Evolutionary conservation across 1,140 invertebrate species (phyloP), one percentile per base, ranked within the genome.

Genomic region (Proctacanthus coquilletti): DNA sequence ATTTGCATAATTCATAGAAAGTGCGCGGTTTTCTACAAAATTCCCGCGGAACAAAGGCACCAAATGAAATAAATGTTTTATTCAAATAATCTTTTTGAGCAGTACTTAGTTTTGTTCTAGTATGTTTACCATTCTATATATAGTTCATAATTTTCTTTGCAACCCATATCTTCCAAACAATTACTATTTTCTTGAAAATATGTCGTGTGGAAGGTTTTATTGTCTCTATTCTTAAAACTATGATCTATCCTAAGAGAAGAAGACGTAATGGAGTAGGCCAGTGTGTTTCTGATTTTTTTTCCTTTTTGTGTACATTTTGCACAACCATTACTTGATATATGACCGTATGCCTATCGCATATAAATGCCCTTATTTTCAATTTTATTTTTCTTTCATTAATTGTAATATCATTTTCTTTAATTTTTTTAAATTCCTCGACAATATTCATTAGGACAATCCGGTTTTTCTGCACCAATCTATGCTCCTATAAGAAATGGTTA

Each of bases 391-490:
- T 38, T n/a, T 21, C 5, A 3, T 8, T 21, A 17, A 13, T 21
- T 13, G 11, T n/a, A 14, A 27, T 38, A 13, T 18, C 20, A 21
- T 4, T 18, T 15, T 17, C 20, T 20, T 38, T 25, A 11, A 38
- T 15, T 17, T 17, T 10, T 17, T 21, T 38, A 13, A 27, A 29
- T 11, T 38, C 36, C 9, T 27, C 20, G 15, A 38, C 21, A 5
- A 15, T 27, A 38, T 29, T 19, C 15, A 17, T 29, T n/a, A 14
- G 30, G 15, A 29, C 30, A 18, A 4, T 19, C 4, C 5, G 36
- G 36, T 21, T 38, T 38, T 38, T 38, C 18, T 6, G 8, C 25
- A 4, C 13, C 13, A 15, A 25, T 17, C 25, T 38, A 21, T 27
- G 23, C 23, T 25, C 23, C 23, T 8, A 25, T 25, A 27, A 38